phyloP scores from a whole-genome alignment of 2,888 invertebrate species.

The Agelastica alni region DNA sequence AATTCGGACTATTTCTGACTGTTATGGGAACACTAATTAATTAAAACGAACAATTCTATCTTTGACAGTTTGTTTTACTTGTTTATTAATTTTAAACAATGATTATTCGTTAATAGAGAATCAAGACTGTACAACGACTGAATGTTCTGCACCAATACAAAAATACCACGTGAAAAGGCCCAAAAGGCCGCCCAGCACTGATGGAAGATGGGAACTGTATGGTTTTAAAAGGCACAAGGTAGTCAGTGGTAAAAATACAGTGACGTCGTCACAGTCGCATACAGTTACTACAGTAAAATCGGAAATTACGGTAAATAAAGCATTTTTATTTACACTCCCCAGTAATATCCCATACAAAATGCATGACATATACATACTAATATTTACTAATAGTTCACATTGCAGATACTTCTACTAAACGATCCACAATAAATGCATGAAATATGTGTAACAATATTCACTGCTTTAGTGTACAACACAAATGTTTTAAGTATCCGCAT shows the following conservation, averaged over 20 bases:
- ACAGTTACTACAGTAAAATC: neutral
- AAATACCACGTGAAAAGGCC: conserved; percentile 14
- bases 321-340: too few relatives aligned
- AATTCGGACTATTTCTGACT: too few relatives aligned
- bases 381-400: too few relatives aligned
- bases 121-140: conserved; percentile 48
- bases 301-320: conserved; percentile 6
- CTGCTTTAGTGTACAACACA: too few relatives aligned
- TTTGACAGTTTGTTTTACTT: neutral
- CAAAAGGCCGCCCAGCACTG: conserved; percentile 11
- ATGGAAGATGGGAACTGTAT: conserved; percentile 1
- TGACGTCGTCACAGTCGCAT: neutral
- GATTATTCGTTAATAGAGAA: conserved; percentile 39
- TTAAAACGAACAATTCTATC: too few relatives aligned
- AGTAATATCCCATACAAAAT: too few relatives aligned
- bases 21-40: too few relatives aligned
- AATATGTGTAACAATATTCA: too few relatives aligned
- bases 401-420: too few relatives aligned
- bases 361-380: too few relatives aligned
- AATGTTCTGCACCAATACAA: conserved; percentile 1
- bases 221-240: conserved; percentile 16
- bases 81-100: neutral
- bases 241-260: neutral
- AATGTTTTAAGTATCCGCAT: too few relatives aligned
- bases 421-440: too few relatives aligned